phyloP scores from a whole-genome alignment of 2,888 invertebrate species.

The Exephanes ischioxanthus region DNA sequence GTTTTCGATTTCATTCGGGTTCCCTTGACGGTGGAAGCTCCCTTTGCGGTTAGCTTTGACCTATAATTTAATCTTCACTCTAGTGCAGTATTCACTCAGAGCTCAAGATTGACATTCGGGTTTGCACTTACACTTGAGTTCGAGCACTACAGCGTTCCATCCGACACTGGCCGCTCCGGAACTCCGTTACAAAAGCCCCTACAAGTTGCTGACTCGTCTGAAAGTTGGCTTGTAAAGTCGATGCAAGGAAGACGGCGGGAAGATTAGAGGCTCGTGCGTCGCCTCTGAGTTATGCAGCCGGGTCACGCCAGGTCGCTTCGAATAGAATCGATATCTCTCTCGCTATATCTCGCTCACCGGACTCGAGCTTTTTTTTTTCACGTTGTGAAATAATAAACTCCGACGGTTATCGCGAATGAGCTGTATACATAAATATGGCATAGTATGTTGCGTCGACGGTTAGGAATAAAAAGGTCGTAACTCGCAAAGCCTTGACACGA shows the following conservation, averaged over 20 bases:
- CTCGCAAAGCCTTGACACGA: too few species aligned
- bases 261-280: constrained; percentile 72
- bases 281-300: constrained; percentile 76
- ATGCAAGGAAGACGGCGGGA: constrained; percentile 60
- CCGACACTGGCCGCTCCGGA: not conserved
- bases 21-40: too few species aligned
- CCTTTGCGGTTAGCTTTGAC: not conserved
- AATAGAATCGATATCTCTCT: constrained; percentile 78
- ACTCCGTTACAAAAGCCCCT: not conserved
- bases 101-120: not conserved
- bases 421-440: constrained; percentile 25
- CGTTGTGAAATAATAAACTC: constrained; percentile 56
- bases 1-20: too few species aligned
- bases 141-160: not conserved
- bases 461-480: not conserved
- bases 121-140: not conserved
- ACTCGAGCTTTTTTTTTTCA: not conserved
- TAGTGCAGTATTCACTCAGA: too few species aligned
- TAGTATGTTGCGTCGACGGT: not conserved
- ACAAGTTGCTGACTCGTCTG: constrained; percentile 26
- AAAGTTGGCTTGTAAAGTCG: constrained; percentile 11
- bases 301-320: constrained; percentile 79
- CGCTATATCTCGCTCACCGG: constrained; percentile 35
- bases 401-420: constrained; percentile 43
- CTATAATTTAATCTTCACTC: not conserved